Percentiles rank a stretch among this genome's conserved stretches.
Conservation (phyloP, 2,888 invertebrate species). For the Liopterus haemorrhoidalis region DNA sequence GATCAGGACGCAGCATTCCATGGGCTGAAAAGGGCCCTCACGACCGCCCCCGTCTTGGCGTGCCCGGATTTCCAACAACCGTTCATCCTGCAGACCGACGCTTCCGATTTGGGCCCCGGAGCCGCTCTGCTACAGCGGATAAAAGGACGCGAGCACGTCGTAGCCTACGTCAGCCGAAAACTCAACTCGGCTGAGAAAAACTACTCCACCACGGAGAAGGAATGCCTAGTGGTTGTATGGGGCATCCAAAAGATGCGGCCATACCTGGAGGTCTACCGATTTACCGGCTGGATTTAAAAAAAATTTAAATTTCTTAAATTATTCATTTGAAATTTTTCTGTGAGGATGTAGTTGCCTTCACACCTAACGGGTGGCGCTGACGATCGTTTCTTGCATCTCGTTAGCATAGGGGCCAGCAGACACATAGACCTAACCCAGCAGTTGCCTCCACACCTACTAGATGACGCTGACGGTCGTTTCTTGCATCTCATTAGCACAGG, state of each 20-base stretch:
- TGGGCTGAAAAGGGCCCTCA: slow-evolving; percentile 17
- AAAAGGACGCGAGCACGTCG: slow-evolving; percentile 9
- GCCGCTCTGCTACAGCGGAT: slow-evolving; percentile 17
- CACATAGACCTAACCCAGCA: too few species aligned
- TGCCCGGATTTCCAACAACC: slow-evolving; percentile 27
- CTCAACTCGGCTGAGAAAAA: slow-evolving; percentile 6
- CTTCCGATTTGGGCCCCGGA: slow-evolving; percentile 12
- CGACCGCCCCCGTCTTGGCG: slow-evolving; percentile 21
- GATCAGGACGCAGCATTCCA: slow-evolving; percentile 29
- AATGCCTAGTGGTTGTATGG: slow-evolving; percentile 21
- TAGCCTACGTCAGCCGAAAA: slow-evolving; percentile 24
- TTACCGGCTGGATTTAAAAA: too few species aligned
- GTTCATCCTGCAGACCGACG: slow-evolving; percentile 22
- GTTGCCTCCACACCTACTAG: too few species aligned
- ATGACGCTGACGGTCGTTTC: too few species aligned
- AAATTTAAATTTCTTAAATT: too few species aligned
- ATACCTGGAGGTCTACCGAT: slow-evolving; percentile 21
- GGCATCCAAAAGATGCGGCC: slow-evolving; percentile 20
- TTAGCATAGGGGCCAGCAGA: too few species aligned
- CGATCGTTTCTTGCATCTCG: too few species aligned
- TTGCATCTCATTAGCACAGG: too few species aligned
- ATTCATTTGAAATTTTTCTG: too few species aligned
- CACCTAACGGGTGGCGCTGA: too few species aligned
- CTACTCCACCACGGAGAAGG: slow-evolving; percentile 16
- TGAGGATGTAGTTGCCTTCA: too few species aligned